Base-by-base conservation (phyloP, 2,113 vertebrate genomes). In the Callocephalon fimbriatum region DNA sequence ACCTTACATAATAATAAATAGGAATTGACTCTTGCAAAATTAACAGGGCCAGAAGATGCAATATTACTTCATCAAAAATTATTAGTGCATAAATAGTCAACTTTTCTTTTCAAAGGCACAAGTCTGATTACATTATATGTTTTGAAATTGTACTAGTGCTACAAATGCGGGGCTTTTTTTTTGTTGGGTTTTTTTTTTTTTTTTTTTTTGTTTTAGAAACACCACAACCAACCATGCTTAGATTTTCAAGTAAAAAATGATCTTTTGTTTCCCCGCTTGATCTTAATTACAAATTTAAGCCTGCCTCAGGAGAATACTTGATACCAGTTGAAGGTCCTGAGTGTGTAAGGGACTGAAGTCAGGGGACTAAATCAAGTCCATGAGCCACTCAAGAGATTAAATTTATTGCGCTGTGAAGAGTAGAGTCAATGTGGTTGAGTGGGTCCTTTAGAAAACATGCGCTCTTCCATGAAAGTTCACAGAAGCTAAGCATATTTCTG, bases 191-290 rank as follows among this genome's bases (percentile, higher is more conserved):
- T 37, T 37, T 37, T 38, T 38, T 38, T 38, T 38, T 38, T 38
- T 4, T 38, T 38, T 38, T 38, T 38, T 38, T 38, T 23, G 2
- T 23, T 61, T 80, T 10, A 38, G 62, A 92, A 56, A 1, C 1
- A 2, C n/a, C 53, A 45, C 5, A 70, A 73, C 9, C 4, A 83
- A 42, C 1, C 5, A 35, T 1, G 1, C 2, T 17, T 65, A 42
- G 3, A 54, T 32, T 88, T 78, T 80, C 38, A 48, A 22, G 11
- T 12, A 50, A 85, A 65, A 71, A 61, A 54, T 10, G 0, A 5
- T 51, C 2, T 56, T 81, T 54, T 65, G 1, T 70, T 76, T 45
- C 27, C 1, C 2, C 7, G 7, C 1, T 26, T 75, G 37, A 44
- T 59, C 22, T 77, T 44, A 61, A 31, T 70, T 76, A 45, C 5